Conservation (phyloP, 2,888 invertebrate genomes). For the Drosophila lacicola region DNA sequence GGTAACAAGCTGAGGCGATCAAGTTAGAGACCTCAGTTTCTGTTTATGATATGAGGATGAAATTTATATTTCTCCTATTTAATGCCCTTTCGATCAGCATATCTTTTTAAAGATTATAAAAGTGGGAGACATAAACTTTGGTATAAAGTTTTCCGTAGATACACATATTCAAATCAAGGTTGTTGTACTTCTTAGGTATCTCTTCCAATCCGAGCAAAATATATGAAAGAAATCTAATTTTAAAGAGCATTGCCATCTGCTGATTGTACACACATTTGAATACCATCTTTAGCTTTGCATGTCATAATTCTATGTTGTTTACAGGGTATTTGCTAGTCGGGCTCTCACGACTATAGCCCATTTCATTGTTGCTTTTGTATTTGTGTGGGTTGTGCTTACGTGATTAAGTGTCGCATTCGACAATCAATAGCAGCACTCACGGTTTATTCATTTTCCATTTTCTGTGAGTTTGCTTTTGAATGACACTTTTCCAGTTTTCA, state of each 20-base stretch:
- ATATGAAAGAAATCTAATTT: too few relatives aligned
- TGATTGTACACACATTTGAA: too few relatives aligned
- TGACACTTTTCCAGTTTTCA: conserved; percentile 60
- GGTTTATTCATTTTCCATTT: conserved; percentile 43
- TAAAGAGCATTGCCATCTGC: too few relatives aligned
- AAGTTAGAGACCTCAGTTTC: too few relatives aligned
- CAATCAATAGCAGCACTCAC: conserved; percentile 50
- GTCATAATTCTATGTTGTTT: too few relatives aligned
- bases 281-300: too few relatives aligned
- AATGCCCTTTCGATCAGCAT: neutral
- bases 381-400: conserved; percentile 55
- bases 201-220: too few relatives aligned
- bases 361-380: neutral
- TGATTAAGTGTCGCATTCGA: conserved; percentile 54
- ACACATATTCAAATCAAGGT: too few relatives aligned
- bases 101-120: neutral
- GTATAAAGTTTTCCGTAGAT: neutral
- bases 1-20: too few relatives aligned
- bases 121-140: neutral
- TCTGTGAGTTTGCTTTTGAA: conserved; percentile 39
- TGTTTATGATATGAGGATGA: too few relatives aligned
- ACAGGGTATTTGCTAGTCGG: neutral
- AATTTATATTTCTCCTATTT: too few relatives aligned
- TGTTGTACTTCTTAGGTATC: too few relatives aligned
- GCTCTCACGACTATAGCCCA: neutral